Evolutionary conservation across 1,140 invertebrate genomes (phyloP), one percentile per base, ranked within the genome.

Genomic region (Dendrolimus punctatus): DNA sequence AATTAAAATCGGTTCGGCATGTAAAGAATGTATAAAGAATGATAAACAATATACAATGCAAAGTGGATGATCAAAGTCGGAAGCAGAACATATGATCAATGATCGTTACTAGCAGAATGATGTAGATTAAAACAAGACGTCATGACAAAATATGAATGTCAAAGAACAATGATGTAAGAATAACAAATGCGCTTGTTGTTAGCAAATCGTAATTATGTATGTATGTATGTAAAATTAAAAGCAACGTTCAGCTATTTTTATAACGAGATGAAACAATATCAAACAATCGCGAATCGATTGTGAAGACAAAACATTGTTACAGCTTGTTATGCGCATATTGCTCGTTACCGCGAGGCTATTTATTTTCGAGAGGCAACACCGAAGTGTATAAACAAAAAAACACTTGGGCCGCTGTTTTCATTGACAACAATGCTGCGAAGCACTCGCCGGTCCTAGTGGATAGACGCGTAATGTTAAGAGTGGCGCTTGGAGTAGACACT

Each of bases 351-450:
- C 72, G 68, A 63, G 55, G 75, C 79, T 85, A 80, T 84, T 86
- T 86, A 79, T 80, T 79, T 78, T 83, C 73, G 71, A 86, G 83
- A 83, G 80, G 79, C 75, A 83, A 86, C 80, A 86, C 73, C 76
- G 75, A 70, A 80, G 77, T 79, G 64, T 67, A 81, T 83, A 86
- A 82, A 86, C 80, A 86, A 83, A 84, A 86, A 82, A 81, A 81
- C 79, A 84, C 79, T 86, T 68, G 57, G 68, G 64, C 76, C 71
- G 73, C 77, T 86, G 74, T 86, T 86, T 86, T 86, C 74, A 86
- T 72, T 73, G 78, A 77, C 79, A 86, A 86, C 83, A 86, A 86
- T 81, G 71, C 57, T 53, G 63, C 53, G 60, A 62, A 67, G 23
- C 23, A 23, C 23, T 23, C 23, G 23, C 23, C 23, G 23, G 23